Conservation (phyloP, 2,113 vertebrate species). For the Hemicordylus capensis region DNA sequence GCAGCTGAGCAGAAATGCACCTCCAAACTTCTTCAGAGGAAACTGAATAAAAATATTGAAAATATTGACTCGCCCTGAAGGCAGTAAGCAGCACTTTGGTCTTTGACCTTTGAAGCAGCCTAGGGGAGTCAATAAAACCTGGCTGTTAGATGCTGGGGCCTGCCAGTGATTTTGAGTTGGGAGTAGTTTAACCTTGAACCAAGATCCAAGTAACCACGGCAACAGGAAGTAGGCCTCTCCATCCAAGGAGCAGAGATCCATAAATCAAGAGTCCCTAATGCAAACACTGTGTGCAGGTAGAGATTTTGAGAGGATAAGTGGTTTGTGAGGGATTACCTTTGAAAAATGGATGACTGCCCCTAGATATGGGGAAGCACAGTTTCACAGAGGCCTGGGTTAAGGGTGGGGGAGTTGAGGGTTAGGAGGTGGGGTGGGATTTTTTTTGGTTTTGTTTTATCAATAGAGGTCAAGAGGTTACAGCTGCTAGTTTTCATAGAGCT, state of each 20-base stretch:
- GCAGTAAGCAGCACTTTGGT: slow-evolving; percentile 76
- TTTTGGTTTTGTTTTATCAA: slow-evolving; percentile 66
- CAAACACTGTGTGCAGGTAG: slow-evolving; percentile 83
- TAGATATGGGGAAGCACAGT: slow-evolving; percentile 69
- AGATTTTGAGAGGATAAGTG: slow-evolving; percentile 81
- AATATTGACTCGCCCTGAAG: slow-evolving; percentile 79
- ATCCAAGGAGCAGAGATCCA: slow-evolving; percentile 74
- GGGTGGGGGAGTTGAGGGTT: not conserved
- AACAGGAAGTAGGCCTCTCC: slow-evolving; percentile 82
- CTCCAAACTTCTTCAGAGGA: slow-evolving; percentile 66
- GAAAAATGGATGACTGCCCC: slow-evolving; percentile 77
- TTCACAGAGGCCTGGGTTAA: slow-evolving; percentile 56
- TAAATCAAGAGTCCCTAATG: slow-evolving; percentile 87
- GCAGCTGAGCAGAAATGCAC: slow-evolving; percentile 63
- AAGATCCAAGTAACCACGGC: slow-evolving; percentile 82
- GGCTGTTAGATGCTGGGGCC: slow-evolving; percentile 66
- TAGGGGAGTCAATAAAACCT: slow-evolving; percentile 80
- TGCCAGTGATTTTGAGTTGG: slow-evolving; percentile 78
- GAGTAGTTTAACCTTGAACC: slow-evolving; percentile 85
- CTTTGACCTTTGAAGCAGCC: slow-evolving; percentile 81
- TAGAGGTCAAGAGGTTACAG: slow-evolving; percentile 74
- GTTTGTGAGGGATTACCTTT: slow-evolving; percentile 82
- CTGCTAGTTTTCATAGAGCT: slow-evolving; percentile 65
- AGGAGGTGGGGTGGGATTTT: too few relatives aligned
- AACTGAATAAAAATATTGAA: slow-evolving; percentile 81